Base-by-base conservation (phyloP, 2,888 invertebrate genomes). In the Rhodophaea formosa region DNA sequence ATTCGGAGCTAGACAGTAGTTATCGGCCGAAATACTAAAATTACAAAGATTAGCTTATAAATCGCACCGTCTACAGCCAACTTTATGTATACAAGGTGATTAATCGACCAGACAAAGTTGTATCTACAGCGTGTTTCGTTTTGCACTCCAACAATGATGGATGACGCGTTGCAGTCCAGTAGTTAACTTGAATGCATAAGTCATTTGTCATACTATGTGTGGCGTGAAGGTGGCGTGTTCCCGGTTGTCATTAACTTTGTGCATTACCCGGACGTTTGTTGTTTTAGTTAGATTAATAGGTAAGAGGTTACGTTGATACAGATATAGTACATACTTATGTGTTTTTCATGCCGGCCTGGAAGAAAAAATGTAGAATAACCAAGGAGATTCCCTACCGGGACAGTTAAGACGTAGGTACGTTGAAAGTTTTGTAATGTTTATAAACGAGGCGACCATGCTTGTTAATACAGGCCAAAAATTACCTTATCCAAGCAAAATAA, bases 101-200 rank as follows among this genome's bases (percentile, higher is more conserved):
- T 84, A 86, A 86, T 86, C 82, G 79, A 74, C 69, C 78, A 79
- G 81, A 77, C 81, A 69, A 72, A 75, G 80, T 73, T 74, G 74
- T 84, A 84, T 84, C 82, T 80, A 77, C 80, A 75, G 80, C 67
- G 65, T 82, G 84, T 82, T 80, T 78, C 81, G 84, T 79, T 79
- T 77, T 75, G 76, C 79, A 74, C 77, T 77, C 42, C 80, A 69
- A 74, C 81, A 73, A 84, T 86, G 86, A 86, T 84, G 80, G 84
- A 86, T 86, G 79, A 65, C 70, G 63, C 69, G 59, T 56, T 67
- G 73, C 75, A 77, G 79, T 74, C 74, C 73, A 70, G 72, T 74
- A 74, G 79, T 75, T 81, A 76, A 77, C 77, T 77, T 69, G 69
- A 63, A 73, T 71, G 71, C 72, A 70, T 70, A 70, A 77, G 74